Conservation (phyloP, 2,113 vertebrate species). For the Tupaia tana region DNA sequence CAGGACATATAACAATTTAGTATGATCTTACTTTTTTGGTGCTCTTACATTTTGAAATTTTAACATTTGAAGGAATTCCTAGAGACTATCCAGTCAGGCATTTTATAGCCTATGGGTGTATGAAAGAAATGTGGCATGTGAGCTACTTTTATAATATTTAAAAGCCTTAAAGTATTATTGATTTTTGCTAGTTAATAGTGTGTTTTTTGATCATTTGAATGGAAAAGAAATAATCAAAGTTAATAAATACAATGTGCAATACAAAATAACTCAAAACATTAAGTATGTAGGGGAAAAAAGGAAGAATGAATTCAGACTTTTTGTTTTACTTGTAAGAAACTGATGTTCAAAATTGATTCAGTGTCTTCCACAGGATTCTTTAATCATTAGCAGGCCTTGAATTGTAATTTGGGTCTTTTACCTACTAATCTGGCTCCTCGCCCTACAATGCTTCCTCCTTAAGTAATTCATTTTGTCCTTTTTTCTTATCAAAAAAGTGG, state of each 20-base stretch:
- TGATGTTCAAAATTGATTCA: not conserved
- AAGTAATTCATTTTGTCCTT: not conserved
- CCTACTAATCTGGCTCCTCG: not conserved
- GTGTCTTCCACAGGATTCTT: not conserved
- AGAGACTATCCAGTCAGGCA: not conserved
- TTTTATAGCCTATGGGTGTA: not conserved
- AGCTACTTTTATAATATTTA: slow-evolving; percentile 25
- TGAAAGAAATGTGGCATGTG: not conserved
- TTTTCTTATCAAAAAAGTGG: not conserved
- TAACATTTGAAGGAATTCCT: slow-evolving; percentile 4
- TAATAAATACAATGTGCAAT: slow-evolving; percentile 27
- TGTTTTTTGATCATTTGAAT: slow-evolving; percentile 11
- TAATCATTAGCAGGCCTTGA: slow-evolving; percentile 14
- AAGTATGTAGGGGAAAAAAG: not conserved
- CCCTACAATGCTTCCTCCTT: not conserved
- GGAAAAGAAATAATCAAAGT: not conserved
- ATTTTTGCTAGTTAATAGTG: not conserved
- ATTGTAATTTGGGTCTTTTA: slow-evolving; percentile 9
- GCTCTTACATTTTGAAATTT: slow-evolving; percentile 36
- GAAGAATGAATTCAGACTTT: not conserved
- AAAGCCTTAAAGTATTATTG: not conserved
- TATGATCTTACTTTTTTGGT: slow-evolving; percentile 1
- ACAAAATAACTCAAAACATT: slow-evolving; percentile 2
- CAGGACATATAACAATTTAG: not conserved
- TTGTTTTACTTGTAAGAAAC: slow-evolving; percentile 17